Evolutionary conservation across 2,888 invertebrate species (phyloP), one percentile per base, ranked within the genome.

Genomic region (Xanthia icteritia): DNA sequence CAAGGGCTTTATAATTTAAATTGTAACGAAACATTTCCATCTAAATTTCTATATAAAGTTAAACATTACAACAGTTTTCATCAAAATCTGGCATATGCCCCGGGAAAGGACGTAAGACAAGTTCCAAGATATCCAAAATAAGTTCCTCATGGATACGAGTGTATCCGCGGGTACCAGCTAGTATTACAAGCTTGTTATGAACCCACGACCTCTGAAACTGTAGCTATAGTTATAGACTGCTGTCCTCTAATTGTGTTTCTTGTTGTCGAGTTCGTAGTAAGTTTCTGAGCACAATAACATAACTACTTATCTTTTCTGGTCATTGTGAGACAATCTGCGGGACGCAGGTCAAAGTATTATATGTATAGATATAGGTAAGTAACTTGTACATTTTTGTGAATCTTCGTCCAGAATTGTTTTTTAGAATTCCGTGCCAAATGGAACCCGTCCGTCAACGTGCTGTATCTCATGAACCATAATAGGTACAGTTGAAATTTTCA

Each of bases 231-330:
- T 36, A 5, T 73, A 23, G 1, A 9, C 15, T 31, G 39, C 20
- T 51, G 17, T 73, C 45, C 5, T 20, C 27, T 71, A 76, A 81
- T 81, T 67, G 56, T 27, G 23, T 76, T 81, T 67, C 71, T 76
- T 76, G 31, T 69, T 70, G 39, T 27, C 36, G 8, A 81, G 61
- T 76, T 76, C 36, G 54, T 20, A 39, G 61, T 8, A 71, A 81
- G 45, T 81, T 81, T 66, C 58, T 56, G 27, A 63, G 51, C 27
- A 58, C 48, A 75, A 70, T 51, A 36, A 27, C n/a, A 56, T 11
- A 51, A 67, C 36, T 63, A 58, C 42, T 76, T 71, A 67, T 61
- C 31, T 75, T 51, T 68, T 31, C 45, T 23, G 39, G 17, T 31
- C 6, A 61, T 48, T 56, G 15, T 9, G 31, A 45, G 58, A 48